Percentiles rank a stretch among this genome's conserved stretches.
These are phyloP conservation scores for Aplysina aerophoba DNA, from an alignment of 37 sponge, comb jelly and placozoan genomes.

Conservation along the genomic window DNA sequence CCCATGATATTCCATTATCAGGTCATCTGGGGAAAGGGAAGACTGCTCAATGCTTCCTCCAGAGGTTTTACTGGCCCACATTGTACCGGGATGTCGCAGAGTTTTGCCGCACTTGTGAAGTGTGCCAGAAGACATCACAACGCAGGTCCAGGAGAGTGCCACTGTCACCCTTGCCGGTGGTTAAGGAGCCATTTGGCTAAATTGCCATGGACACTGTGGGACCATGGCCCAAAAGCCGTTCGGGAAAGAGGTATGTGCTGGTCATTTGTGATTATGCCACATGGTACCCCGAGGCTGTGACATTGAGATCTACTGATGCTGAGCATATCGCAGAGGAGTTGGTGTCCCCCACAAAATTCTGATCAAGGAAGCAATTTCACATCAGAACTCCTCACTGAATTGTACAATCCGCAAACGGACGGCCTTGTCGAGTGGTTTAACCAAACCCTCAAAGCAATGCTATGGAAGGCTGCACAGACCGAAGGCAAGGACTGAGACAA, in stretches of 20 bases:
- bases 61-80: not conserved
- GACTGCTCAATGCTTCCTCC: not conserved
- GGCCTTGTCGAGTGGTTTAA: not conserved
- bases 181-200: not conserved
- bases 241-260: not conserved
- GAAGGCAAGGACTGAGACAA: not conserved
- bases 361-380: conserved; percentile 26
- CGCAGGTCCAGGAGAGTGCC: not conserved
- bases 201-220: conserved; percentile 29
- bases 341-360: conserved; percentile 1
- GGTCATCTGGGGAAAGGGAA: conserved; percentile 1
- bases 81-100: not conserved
- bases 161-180: not conserved
- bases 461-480: not conserved
- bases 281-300: not conserved
- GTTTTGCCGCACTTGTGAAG: not conserved
- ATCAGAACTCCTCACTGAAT: not conserved
- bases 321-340: conserved; percentile 12
- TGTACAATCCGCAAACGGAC: not conserved
- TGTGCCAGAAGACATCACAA: conserved; percentile 1
- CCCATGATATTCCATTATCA: too few species aligned
- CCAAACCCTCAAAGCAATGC: not conserved
- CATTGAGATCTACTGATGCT: not conserved
- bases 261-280: conserved; percentile 22
- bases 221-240: not conserved